Evolutionary conservation across 2,113 vertebrate species (phyloP).

Genomic region (Baryphthengus martii): DNA sequence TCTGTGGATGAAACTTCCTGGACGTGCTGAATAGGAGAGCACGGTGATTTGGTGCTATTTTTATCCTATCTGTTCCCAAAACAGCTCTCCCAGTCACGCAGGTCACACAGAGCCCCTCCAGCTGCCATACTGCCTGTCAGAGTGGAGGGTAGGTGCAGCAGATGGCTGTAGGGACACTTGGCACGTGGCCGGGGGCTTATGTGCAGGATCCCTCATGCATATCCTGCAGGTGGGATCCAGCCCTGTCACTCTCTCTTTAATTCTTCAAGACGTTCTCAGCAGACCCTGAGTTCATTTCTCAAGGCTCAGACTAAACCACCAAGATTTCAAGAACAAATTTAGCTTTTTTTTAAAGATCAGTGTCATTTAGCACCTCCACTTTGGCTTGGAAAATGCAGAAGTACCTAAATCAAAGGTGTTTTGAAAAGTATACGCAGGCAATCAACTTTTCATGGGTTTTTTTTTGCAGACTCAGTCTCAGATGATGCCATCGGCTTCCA

Average conservation of each 20-base stretch:
- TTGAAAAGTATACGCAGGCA: not conserved
- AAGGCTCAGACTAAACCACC: not conserved
- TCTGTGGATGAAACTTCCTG: not conserved
- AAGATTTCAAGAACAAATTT: not conserved
- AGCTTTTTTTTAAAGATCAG: not conserved
- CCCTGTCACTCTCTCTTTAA: not conserved
- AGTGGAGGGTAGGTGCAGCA: not conserved
- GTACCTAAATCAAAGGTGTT: not conserved
- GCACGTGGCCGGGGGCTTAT: not conserved
- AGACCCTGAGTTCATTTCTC: not conserved
- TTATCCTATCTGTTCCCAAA: not conserved
- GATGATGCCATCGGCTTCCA: not conserved
- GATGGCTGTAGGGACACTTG: not conserved
- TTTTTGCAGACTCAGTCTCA: not conserved
- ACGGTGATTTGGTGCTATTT: not conserved
- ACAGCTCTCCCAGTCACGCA: not conserved
- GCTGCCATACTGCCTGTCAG: not conserved
- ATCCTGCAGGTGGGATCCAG: not conserved
- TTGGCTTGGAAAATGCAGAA: not conserved
- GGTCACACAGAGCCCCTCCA: not conserved
- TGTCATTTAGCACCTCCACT: not conserved
- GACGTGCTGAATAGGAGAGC: not conserved
- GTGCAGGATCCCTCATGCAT: not conserved
- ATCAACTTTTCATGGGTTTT: not conserved
- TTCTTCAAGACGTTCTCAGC: not conserved